Conservation (phyloP, 2,113 vertebrate species). For the Verasper variegatus region DNA sequence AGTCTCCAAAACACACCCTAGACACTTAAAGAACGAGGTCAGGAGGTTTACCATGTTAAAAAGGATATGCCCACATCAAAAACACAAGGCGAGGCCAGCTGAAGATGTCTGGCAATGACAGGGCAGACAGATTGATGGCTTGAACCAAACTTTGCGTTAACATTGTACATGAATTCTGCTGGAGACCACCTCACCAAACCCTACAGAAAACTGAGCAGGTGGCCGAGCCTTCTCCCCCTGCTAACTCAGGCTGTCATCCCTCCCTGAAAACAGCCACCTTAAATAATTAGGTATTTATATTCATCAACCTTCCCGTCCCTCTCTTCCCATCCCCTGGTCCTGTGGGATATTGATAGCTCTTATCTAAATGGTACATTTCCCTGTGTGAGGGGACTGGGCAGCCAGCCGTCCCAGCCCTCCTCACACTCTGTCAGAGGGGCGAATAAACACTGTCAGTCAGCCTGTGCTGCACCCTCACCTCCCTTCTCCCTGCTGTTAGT, state of each 20-base stretch:
- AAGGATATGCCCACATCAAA: not conserved
- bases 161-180: slow-evolving; percentile 19
- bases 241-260: slow-evolving; percentile 47
- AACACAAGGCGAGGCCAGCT: slow-evolving; percentile 10
- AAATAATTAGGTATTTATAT: slow-evolving; percentile 61
- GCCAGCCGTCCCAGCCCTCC: slow-evolving; percentile 67
- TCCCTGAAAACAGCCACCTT: slow-evolving; percentile 51
- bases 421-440: slow-evolving; percentile 80
- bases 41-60: slow-evolving; percentile 7
- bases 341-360: slow-evolving; percentile 71
- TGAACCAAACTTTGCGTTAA: slow-evolving; percentile 35
- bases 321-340: slow-evolving; percentile 44
- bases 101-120: slow-evolving; percentile 31
- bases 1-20: not conserved
- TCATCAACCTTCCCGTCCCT: slow-evolving; percentile 30
- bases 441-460: slow-evolving; percentile 83
- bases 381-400: slow-evolving; percentile 49
- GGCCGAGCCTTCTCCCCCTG: slow-evolving; percentile 26
- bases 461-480: slow-evolving; percentile 69
- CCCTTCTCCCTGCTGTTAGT: slow-evolving; percentile 86
- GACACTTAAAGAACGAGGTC: not conserved
- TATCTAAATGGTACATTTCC: slow-evolving; percentile 80
- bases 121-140: slow-evolving; percentile 64
- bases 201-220: slow-evolving; percentile 54
- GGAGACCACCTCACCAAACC: slow-evolving; percentile 12